Evolutionary conservation across 2,797 vertebrate species (phyloP), one percentile per base, ranked within the genome.

Genomic region (Cetoscarus ocellatus): DNA sequence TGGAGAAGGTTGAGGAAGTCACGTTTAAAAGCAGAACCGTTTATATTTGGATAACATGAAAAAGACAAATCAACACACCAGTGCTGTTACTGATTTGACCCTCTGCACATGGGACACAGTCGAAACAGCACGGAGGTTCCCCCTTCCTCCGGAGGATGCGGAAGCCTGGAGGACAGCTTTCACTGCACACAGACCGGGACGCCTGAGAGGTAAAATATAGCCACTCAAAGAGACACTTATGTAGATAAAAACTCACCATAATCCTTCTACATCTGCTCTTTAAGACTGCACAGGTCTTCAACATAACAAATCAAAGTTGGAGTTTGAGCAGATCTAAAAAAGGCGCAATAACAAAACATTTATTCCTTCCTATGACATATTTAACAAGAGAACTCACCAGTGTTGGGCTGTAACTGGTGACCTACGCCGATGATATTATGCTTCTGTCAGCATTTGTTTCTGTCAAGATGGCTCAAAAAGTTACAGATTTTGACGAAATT

Each of bases 81-180:
- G 83, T 92, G 52, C 71, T n/a, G 70, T 93, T 92, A 72, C 92
- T 93, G 70, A 93, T 84, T 81, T 94, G 87, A 71, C 92, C 94
- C 59, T 93, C 93, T 52, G 91, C 82, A 86, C 94, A 94, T 57
- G 87, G 83, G 54, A 94, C 87, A 70, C 93, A 94, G 84, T 94
- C 93, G 56, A 92, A 94, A 69, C 93, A 94, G 82, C 93, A 94
- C 47, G 91, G 59, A 3, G 92, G 92, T 81, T 94, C 82, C 43
- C 92, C 90, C 18, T 91, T 93, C 77, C 84, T 90, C 67, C 75
- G 87, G 74, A 89, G 79, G 8, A 93, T 75, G 35, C 93, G 92
- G 61, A 53, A 88, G 70, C 94, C 94, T 63, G 89, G 85, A 56
- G 77, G 80, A 69, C 94, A 94, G 50, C 83, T 90, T 58, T 87